Percentiles rank a stretch among this genome's conserved stretches.
These are phyloP conservation scores for Linnaemya vulpina DNA, from an alignment of 2,888 invertebrate species.

Conservation along the genomic window DNA sequence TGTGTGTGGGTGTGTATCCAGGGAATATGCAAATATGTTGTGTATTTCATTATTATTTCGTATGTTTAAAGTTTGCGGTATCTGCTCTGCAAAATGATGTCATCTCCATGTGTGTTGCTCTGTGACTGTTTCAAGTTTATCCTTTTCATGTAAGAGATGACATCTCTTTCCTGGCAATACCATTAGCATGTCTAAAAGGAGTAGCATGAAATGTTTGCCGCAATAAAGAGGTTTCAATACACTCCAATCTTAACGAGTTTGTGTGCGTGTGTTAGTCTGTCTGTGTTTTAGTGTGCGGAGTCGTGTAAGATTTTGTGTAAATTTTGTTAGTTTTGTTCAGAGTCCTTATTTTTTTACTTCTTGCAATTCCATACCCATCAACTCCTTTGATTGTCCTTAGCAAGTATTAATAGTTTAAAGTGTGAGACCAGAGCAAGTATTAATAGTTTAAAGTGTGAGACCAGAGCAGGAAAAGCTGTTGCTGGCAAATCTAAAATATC, in stretches of 20 bases:
- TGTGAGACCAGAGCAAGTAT: neutral
- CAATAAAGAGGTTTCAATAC: neutral
- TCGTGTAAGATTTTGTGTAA: neutral
- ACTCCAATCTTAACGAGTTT: neutral
- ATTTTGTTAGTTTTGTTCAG: neutral
- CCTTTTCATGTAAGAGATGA: neutral
- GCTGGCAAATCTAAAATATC: slow-evolving; percentile 6
- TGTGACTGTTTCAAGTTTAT: neutral
- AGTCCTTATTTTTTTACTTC: neutral
- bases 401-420: neutral
- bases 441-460: neutral
- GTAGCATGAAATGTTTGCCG: neutral
- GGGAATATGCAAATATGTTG: neutral
- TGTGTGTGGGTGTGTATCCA: too few relatives aligned
- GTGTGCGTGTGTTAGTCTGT: neutral
- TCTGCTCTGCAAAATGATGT: neutral
- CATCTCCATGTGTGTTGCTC: slow-evolving; percentile 6
- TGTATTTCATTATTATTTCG: neutral
- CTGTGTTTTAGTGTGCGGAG: neutral
- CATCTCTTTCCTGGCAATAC: neutral
- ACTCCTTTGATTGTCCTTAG: neutral
- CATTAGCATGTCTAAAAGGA: slow-evolving; percentile 1
- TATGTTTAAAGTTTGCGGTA: neutral
- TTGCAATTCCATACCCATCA: neutral
- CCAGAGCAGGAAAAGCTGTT: neutral